Evolutionary conservation across 1,140 invertebrate species (phyloP).

Genomic region (Eufriesea mexicana): DNA sequence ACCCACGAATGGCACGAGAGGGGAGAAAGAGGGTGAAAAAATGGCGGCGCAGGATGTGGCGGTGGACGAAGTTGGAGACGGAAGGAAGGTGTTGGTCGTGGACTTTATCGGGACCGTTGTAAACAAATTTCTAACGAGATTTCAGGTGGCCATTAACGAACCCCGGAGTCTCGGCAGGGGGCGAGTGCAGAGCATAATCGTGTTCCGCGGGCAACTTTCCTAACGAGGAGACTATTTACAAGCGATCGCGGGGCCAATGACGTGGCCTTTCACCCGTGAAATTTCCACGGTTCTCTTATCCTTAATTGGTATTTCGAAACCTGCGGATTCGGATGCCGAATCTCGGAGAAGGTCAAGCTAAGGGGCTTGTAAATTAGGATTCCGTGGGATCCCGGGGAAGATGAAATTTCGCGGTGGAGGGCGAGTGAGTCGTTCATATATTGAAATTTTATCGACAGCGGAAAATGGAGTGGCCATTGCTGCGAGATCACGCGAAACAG

Average conservation of each 20-base stretch:
- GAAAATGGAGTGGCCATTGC: background rate
- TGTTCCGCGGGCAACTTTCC: conserved; percentile 37
- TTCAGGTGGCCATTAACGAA: conserved; percentile 53
- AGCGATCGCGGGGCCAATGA: background rate
- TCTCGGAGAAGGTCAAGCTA: background rate
- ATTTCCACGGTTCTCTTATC: background rate
- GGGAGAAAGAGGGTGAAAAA: no score
- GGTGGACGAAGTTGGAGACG: background rate
- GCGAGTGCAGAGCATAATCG: conserved; percentile 42
- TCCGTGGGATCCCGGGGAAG: background rate
- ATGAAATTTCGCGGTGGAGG: no score
- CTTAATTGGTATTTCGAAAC: background rate
- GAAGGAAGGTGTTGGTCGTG: background rate
- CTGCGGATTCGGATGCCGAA: background rate
- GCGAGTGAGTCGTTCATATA: no score
- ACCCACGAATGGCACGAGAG: background rate
- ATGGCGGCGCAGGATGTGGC: no score
- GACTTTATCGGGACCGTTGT: conserved; percentile 42
- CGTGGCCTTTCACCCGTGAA: background rate
- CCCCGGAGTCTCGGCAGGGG: conserved; percentile 19
- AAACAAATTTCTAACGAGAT: conserved; percentile 59
- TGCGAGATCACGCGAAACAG: background rate
- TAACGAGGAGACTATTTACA: conserved; percentile 52
- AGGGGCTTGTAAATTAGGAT: background rate
- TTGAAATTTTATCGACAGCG: no score